Conservation (phyloP, 2,113 vertebrate species). For the Gulo gulo region DNA sequence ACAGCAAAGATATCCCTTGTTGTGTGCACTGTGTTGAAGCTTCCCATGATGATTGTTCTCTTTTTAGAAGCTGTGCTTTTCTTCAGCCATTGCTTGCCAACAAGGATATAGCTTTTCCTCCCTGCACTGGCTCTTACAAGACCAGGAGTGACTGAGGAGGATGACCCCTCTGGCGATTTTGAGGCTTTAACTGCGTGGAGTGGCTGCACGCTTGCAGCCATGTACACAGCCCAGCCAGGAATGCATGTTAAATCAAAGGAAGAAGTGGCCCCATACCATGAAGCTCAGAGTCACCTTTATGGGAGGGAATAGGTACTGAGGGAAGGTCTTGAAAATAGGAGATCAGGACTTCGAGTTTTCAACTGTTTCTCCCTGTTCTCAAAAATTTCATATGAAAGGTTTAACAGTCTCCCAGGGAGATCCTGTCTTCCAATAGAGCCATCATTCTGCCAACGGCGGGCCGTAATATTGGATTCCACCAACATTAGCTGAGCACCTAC, state of each 20-base stretch:
- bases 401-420: background rate
- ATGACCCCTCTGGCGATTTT: background rate
- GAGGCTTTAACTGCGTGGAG: background rate
- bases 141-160: background rate
- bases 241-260: background rate
- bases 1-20: background rate
- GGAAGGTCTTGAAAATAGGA: background rate
- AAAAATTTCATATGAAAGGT: background rate
- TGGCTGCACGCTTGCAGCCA: background rate
- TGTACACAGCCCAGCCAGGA: background rate
- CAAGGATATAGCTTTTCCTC: background rate
- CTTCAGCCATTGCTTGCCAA: background rate
- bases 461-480: background rate
- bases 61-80: background rate
- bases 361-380: background rate
- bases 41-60: background rate
- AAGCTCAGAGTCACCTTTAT: background rate
- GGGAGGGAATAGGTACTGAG: background rate
- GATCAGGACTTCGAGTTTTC: background rate
- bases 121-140: background rate
- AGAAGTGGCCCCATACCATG: background rate
- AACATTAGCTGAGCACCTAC: background rate
- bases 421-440: background rate
- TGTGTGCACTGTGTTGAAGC: background rate
- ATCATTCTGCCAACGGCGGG: background rate